Evolutionary conservation across 2,888 invertebrate species (phyloP).

Genomic region (Diarsia rubi): DNA sequence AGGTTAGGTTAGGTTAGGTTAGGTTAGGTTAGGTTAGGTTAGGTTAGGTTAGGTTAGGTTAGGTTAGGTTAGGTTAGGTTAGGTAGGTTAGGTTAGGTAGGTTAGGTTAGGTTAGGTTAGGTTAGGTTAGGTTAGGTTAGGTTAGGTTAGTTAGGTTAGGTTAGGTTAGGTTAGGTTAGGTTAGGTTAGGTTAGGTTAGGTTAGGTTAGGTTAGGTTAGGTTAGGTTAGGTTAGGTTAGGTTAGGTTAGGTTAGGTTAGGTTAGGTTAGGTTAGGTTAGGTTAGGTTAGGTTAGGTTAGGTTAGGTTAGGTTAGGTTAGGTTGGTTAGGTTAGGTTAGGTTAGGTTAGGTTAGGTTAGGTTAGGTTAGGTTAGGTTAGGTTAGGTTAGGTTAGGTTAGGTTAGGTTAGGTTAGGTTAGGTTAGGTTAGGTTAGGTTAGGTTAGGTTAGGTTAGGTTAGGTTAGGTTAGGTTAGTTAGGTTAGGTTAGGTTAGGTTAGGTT

Average conservation of each 20-base stretch:
- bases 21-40: constrained; percentile 37
- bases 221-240: neutral
- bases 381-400: constrained; percentile 37
- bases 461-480: constrained; percentile 40
- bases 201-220: constrained; percentile 33
- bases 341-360: constrained; percentile 42
- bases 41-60: constrained; percentile 39
- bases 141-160: constrained; percentile 33
- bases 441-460: constrained; percentile 39
- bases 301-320: constrained; percentile 34
- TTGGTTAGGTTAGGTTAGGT: constrained; percentile 38
- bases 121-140: constrained; percentile 47
- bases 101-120: constrained; percentile 47
- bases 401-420: constrained; percentile 43
- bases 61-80: constrained; percentile 33
- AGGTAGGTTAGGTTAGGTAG: constrained; percentile 38
- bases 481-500: constrained; percentile 50
- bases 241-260: neutral
- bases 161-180: constrained; percentile 41
- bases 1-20: constrained; percentile 37
- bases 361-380: constrained; percentile 44
- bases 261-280: neutral
- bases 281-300: constrained; percentile 37
- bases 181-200: constrained; percentile 47
- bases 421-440: constrained; percentile 48